phyloP scores from a whole-genome alignment of 2,888 invertebrate genomes.

The Lathronympha strigana region DNA sequence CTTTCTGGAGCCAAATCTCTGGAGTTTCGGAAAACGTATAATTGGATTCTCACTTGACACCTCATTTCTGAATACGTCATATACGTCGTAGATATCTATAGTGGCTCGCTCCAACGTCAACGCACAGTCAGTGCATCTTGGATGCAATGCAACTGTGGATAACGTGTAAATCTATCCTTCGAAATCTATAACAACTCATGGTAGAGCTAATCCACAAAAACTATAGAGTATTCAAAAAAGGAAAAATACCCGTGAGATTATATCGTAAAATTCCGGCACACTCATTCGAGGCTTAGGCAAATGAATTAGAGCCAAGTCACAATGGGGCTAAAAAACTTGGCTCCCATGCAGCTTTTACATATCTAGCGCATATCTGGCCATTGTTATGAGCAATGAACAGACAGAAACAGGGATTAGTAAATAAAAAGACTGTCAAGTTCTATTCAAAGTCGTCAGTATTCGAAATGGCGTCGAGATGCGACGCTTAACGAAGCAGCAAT shows the following conservation, averaged over 20 bases:
- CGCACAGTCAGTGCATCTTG: too few species aligned
- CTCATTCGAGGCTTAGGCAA: slow-evolving; percentile 1
- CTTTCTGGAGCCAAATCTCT: too few species aligned
- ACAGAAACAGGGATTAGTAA: neutral
- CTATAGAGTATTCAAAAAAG: neutral
- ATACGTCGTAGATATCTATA: too few species aligned
- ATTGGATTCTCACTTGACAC: too few species aligned
- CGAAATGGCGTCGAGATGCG: too few species aligned
- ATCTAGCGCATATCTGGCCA: slow-evolving; percentile 31
- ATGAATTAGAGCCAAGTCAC: slow-evolving; percentile 14
- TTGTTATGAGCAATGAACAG: slow-evolving; percentile 24
- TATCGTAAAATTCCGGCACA: slow-evolving; percentile 13
- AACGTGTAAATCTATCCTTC: too few species aligned
- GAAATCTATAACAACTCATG: neutral
- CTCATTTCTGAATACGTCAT: too few species aligned
- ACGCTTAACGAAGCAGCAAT: too few species aligned
- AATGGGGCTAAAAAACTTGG: slow-evolving; percentile 28
- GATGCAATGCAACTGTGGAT: too few species aligned
- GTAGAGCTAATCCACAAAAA: neutral
- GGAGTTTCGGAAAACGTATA: too few species aligned
- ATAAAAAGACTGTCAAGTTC: neutral
- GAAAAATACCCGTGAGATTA: slow-evolving; percentile 27
- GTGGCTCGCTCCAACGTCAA: too few species aligned
- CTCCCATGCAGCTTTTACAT: slow-evolving; percentile 25
- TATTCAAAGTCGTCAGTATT: neutral